These are phyloP conservation scores for Sterrhoptilus dennistouni DNA, from an alignment of 2,113 vertebrate genomes.

Conservation along the genomic window DNA sequence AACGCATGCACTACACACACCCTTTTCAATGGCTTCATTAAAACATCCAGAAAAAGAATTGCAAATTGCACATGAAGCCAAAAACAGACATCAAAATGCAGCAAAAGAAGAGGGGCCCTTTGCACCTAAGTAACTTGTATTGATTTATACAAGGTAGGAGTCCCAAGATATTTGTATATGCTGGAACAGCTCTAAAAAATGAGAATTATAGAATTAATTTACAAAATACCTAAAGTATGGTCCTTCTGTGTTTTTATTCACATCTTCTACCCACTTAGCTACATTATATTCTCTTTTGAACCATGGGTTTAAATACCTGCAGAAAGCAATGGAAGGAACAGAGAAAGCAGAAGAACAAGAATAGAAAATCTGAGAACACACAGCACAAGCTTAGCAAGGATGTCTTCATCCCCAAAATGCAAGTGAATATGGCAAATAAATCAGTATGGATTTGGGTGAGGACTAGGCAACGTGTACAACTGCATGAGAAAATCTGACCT, in stretches of 20 bases:
- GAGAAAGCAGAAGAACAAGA: slow-evolving; percentile 86
- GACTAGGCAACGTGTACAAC: slow-evolving; percentile 68
- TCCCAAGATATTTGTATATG: slow-evolving; percentile 71
- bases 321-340: slow-evolving; percentile 90
- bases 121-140: slow-evolving; percentile 78
- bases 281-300: slow-evolving; percentile 99
- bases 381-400: slow-evolving; percentile 89
- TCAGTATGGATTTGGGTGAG: slow-evolving; percentile 71
- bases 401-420: slow-evolving; percentile 85
- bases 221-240: slow-evolving; percentile 97
- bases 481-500: slow-evolving; percentile 60
- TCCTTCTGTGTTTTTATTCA: slow-evolving; percentile 99
- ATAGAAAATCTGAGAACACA: slow-evolving; percentile 93
- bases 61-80: slow-evolving; percentile 71
- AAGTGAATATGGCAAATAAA: slow-evolving; percentile 76
- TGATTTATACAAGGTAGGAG: slow-evolving; percentile 74
- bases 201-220: slow-evolving; percentile 80
- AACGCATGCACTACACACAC: slow-evolving; percentile 76
- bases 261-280: slow-evolving; percentile 99
- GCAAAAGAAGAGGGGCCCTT: slow-evolving; percentile 74
- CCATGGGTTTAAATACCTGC: slow-evolving; percentile 99
- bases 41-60: slow-evolving; percentile 74
- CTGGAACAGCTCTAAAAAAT: slow-evolving; percentile 75
- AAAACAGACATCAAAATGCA: slow-evolving; percentile 74
- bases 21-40: slow-evolving; percentile 76